phyloP scores from a whole-genome alignment of 2,113 vertebrate species.

The Etia nguti region DNA sequence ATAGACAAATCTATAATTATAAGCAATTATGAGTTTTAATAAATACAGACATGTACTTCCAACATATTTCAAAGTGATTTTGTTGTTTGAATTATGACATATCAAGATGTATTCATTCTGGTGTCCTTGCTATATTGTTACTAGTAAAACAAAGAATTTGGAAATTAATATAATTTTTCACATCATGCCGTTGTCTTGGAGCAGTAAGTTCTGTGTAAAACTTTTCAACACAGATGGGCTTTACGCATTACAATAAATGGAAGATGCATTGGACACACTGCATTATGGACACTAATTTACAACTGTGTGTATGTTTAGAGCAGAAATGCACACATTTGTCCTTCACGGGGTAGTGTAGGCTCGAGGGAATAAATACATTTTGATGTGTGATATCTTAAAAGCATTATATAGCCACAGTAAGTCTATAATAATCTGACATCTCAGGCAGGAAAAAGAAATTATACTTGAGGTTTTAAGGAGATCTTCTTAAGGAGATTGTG shows the following conservation, averaged over 20 bases:
- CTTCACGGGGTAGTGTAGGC: neutral
- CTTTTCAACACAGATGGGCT: neutral
- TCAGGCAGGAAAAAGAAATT: neutral
- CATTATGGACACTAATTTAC: neutral
- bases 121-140: neutral
- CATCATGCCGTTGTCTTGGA: neutral
- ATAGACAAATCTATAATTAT: neutral
- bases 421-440: neutral
- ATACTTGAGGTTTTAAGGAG: neutral
- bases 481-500: neutral
- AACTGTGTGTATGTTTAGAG: neutral
- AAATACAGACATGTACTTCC: neutral
- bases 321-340: neutral
- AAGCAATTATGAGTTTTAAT: neutral
- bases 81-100: neutral
- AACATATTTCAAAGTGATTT: neutral
- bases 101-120: neutral
- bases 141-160: neutral
- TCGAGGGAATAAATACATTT: neutral
- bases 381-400: neutral
- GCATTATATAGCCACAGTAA: neutral
- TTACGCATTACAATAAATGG: neutral
- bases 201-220: neutral
- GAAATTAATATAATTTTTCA: neutral
- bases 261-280: neutral